Evolutionary conservation across 2,113 vertebrate species (phyloP).

Genomic region (Pachyramphus minor): DNA sequence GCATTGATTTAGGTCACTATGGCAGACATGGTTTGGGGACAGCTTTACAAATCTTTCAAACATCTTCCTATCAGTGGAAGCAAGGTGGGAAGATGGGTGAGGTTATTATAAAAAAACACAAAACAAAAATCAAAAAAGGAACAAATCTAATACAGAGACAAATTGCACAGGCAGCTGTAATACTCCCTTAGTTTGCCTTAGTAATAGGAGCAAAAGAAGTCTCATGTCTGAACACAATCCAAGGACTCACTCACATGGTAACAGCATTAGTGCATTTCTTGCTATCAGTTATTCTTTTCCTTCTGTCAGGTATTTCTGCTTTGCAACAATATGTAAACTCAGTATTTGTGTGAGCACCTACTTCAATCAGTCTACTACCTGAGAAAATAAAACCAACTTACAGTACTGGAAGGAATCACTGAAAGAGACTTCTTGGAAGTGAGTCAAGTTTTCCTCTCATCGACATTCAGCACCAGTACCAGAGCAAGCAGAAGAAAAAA

Average conservation of each 20-base stretch:
- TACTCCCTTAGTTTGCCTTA: neutral
- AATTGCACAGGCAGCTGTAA: neutral
- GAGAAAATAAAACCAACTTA: neutral
- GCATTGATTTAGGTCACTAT: neutral
- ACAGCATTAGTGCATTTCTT: neutral
- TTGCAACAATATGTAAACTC: neutral
- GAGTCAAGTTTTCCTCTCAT: conserved; percentile 38
- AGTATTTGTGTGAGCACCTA: neutral
- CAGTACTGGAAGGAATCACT: neutral
- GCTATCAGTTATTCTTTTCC: neutral
- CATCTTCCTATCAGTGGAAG: neutral
- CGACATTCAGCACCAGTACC: conserved; percentile 39
- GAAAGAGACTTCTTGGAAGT: conserved; percentile 37
- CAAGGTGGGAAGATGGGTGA: neutral
- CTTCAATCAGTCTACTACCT: neutral
- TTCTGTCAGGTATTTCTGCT: neutral
- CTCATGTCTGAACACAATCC: neutral
- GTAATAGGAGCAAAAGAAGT: neutral
- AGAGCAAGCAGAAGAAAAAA: conserved; percentile 10
- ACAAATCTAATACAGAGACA: neutral
- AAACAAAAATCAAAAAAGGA: neutral
- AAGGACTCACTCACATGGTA: neutral
- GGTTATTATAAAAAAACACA: neutral
- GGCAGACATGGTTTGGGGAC: neutral
- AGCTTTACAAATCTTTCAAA: neutral